Evolutionary conservation across 2,797 vertebrate genomes (phyloP), one percentile per base, ranked within the genome.

Genomic region (Falco peregrinus): DNA sequence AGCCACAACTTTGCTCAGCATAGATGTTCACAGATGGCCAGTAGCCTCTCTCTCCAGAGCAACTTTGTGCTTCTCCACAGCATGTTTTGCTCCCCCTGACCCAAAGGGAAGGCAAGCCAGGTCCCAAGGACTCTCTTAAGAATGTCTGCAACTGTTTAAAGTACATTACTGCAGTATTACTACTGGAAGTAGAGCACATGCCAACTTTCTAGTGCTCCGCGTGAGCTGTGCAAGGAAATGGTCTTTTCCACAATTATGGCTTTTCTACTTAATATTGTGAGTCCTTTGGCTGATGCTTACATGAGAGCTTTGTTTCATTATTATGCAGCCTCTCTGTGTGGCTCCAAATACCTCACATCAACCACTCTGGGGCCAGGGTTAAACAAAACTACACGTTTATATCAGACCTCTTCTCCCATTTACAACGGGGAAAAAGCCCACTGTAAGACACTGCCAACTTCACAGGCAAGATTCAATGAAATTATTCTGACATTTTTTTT

Each of bases 61-160:
- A 20, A 24, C 39, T 60, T 51, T 11, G 29, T 57, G 33, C 56
- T 75, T 81, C 59, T 75, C 59, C 22, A 76, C 6, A 0, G 21
- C 1, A 6, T 5, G 14, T 28, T 50, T 87, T 18, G 2, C 68
- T 88, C 65, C 60, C 59, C 54, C 28, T 53, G 80, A 53, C 17
- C 21, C 69, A 84, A 90, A 45, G 16, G 56, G 59, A 76, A 74
- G 20, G 41, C 33, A 51, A 39, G 39, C 21, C 56, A 0, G 0
- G 33, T 47, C 35, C 56, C 41, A 60, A 45, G 51, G 48, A 8
- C 28, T 45, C 43, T 54, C 80, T 76, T 60, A 64, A 48, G 82
- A 85, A 81, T 25, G 71, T 53, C 82, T 96, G 84, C 74, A 94
- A 60, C 65, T 35, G 25, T 65, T 96, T 33, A 67, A 94, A 95